phyloP scores from a whole-genome alignment of 2,888 invertebrate species.

The Hirtodrosophila histrioides region DNA sequence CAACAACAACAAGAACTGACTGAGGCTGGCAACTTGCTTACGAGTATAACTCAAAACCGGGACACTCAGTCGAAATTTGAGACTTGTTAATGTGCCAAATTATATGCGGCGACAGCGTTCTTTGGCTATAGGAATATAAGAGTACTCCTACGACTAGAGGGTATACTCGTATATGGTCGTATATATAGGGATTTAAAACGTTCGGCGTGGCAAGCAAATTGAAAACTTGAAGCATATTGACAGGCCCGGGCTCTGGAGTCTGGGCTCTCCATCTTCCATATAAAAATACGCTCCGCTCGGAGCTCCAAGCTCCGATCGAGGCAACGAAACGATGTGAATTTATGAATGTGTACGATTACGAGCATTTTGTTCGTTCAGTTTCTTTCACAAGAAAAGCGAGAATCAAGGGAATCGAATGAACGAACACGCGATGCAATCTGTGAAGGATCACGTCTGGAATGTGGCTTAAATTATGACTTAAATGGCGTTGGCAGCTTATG shows the following conservation, averaged over 20 bases:
- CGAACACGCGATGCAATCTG: constrained; percentile 78
- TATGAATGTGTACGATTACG: constrained; percentile 73
- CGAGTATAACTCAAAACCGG: constrained; percentile 35
- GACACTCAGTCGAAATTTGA: constrained; percentile 68
- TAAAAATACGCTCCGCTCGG: constrained; percentile 22
- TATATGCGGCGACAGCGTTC: constrained; percentile 68
- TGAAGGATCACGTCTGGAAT: constrained; percentile 79
- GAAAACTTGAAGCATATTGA: constrained; percentile 60
- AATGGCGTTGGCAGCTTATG: constrained; percentile 81
- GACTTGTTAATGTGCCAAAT: constrained; percentile 77
- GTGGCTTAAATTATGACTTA: constrained; percentile 81
- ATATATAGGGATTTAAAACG: no score
- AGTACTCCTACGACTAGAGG: constrained; percentile 8
- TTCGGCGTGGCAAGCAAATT: constrained; percentile 42
- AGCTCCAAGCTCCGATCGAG: constrained; percentile 16
- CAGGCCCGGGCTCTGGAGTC: constrained; percentile 17
- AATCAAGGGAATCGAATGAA: constrained; percentile 23
- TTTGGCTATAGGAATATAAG: constrained; percentile 11
- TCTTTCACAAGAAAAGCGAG: constrained; percentile 40
- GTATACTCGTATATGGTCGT: neutral
- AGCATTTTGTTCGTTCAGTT: constrained; percentile 50
- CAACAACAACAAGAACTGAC: constrained; percentile 6
- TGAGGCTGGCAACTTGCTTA: constrained; percentile 47
- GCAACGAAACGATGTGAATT: constrained; percentile 64
- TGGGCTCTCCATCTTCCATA: constrained; percentile 4